Conservation (phyloP, 2,888 invertebrate species). For the Busseola fusca region DNA sequence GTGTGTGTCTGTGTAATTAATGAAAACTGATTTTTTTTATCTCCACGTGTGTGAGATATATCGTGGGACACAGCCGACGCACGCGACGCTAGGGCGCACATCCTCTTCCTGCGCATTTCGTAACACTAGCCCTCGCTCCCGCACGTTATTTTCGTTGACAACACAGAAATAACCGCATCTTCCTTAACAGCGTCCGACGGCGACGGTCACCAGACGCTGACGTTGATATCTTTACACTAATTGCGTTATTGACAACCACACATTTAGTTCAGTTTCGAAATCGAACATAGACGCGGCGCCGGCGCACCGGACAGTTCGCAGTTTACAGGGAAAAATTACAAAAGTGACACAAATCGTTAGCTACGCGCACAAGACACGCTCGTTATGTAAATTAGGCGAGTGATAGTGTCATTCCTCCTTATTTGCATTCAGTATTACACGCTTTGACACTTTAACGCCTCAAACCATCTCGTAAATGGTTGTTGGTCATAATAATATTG, state of each 20-base stretch:
- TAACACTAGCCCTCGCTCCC: constrained; percentile 80
- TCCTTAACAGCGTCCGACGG: constrained; percentile 80
- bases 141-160: constrained; percentile 87
- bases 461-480: constrained; percentile 45
- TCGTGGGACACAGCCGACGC: constrained; percentile 35
- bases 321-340: constrained; percentile 40
- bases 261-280: constrained; percentile 80
- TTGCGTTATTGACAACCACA: constrained; percentile 86
- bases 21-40: constrained; percentile 41
- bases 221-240: constrained; percentile 88
- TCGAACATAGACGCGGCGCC: constrained; percentile 54
- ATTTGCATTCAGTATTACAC: constrained; percentile 75
- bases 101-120: constrained; percentile 87
- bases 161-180: constrained; percentile 87
- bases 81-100: constrained; percentile 71
- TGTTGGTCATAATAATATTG: constrained; percentile 54
- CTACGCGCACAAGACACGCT: constrained; percentile 60
- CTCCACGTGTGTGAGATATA: constrained; percentile 36
- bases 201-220: constrained; percentile 81
- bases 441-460: constrained; percentile 64
- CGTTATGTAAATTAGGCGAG: constrained; percentile 74
- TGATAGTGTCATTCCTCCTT: constrained; percentile 70
- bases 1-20: constrained; percentile 29
- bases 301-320: constrained; percentile 44
- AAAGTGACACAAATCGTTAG: constrained; percentile 37